A percentile compares a stretch with the other conserved stretches of the same genome.
phyloP scores from a whole-genome alignment of 2,113 vertebrate genomes.

The Tyrannus savana region DNA sequence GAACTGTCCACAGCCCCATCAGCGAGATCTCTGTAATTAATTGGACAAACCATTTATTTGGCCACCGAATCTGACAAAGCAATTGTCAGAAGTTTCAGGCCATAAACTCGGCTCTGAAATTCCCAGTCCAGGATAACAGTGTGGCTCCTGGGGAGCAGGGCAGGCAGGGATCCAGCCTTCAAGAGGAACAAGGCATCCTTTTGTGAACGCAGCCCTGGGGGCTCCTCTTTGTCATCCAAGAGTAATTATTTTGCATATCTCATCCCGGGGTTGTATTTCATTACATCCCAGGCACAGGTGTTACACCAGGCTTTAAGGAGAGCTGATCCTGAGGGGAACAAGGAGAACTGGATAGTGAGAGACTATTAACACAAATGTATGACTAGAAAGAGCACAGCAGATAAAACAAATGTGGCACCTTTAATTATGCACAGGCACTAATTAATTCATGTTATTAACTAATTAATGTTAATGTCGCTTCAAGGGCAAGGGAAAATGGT shows the following conservation, averaged over 20 bases:
- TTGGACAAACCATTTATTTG: not conserved
- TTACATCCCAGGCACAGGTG: not conserved
- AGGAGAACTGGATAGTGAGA: not conserved
- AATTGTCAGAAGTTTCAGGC: not conserved
- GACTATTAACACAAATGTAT: not conserved
- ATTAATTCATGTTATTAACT: conserved; percentile 16
- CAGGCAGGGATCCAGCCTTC: not conserved
- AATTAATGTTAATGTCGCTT: conserved; percentile 9
- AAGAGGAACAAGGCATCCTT: not conserved
- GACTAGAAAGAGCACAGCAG: not conserved
- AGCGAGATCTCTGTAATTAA: not conserved
- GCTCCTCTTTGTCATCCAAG: not conserved
- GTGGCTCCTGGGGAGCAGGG: not conserved
- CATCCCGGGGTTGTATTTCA: not conserved
- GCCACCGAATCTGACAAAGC: not conserved
- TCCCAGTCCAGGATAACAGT: not conserved
- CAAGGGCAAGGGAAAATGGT: not conserved
- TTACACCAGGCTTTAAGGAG: not conserved
- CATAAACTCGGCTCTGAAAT: not conserved
- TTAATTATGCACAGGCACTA: not conserved
- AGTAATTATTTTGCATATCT: not conserved
- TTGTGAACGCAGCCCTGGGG: not conserved
- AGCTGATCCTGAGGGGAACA: not conserved
- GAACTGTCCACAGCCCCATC: not conserved
- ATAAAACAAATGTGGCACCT: not conserved